Percentiles rank a stretch among this genome's conserved stretches.
phyloP scores from a whole-genome alignment of 2,888 invertebrate genomes.

The Glaucopsyche alexis region DNA sequence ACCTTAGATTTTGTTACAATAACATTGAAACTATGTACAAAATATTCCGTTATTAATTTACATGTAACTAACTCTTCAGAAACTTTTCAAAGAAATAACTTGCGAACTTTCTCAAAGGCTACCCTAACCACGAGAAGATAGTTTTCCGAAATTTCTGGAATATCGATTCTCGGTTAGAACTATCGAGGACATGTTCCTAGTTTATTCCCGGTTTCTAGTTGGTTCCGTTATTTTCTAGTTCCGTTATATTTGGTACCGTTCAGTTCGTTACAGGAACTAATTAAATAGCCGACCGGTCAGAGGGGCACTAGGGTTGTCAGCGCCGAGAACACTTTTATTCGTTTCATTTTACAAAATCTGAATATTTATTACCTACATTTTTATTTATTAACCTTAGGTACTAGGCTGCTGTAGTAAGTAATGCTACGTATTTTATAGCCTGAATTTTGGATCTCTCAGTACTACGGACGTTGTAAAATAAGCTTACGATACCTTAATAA shows the following conservation, averaged over 20 bases:
- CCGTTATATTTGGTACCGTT: background rate
- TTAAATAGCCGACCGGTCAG: slow-evolving; percentile 22
- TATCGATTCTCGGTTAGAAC: background rate
- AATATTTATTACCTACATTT: too few relatives aligned
- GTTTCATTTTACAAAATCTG: background rate
- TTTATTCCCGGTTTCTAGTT: background rate
- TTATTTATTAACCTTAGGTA: too few relatives aligned
- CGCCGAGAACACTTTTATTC: background rate
- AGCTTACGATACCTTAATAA: too few relatives aligned
- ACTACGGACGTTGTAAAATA: too few relatives aligned
- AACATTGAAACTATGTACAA: background rate
- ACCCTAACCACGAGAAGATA: background rate
- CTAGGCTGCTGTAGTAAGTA: too few relatives aligned
- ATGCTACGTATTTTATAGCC: too few relatives aligned
- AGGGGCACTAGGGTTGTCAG: slow-evolving; percentile 1
- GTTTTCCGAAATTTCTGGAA: slow-evolving; percentile 4
- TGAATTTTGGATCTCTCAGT: too few relatives aligned
- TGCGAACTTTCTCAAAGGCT: background rate
- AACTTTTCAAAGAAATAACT: slow-evolving; percentile 26
- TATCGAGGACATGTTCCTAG: background rate
- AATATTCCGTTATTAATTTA: slow-evolving; percentile 21
- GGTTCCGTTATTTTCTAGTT: background rate
- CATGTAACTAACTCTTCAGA: background rate
- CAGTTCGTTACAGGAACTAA: slow-evolving; percentile 21
- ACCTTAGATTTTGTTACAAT: background rate